Base-by-base conservation (phyloP, 2,888 invertebrate species). In the Lycophotia porphyrea region DNA sequence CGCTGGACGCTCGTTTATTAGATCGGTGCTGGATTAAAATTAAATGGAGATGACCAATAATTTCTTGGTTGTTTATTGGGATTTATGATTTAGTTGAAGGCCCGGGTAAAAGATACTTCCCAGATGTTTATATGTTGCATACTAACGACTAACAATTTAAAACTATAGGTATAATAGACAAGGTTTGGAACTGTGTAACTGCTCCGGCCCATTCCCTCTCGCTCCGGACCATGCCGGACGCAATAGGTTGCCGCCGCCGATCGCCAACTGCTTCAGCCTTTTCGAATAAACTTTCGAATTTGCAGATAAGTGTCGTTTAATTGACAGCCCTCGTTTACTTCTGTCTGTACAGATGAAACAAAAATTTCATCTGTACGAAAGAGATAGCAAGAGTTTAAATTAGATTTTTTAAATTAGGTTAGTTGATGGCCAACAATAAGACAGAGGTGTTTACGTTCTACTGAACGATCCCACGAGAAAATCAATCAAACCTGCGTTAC, bases 1-100 rank as follows among this genome's bases (percentile, higher is more conserved):
- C 82, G 80, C 84, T 74, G 81, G 80, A 84, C 78, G 77, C 78
- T 88, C 87, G 82, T 88, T 87, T 86, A 84, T 87, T 75, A 75
- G 74, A 72, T 66, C 47, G 64, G 77, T 34, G 63, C 52, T 69
- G 72, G 74, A 84, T 86, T 82, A 79, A 86, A 88, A 80, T 84
- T 77, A 69, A 82, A 52, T 61, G 78, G 71, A 77, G 81, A 84
- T 84, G 49, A 84, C 81, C 71, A 47, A 47, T 80, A 42, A 47
- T 75, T 76, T 69, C 24, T 75, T 73, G 49, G 24, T 81, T 74
- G 39, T 39, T 84, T 58, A 71, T 70, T 58, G 34, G 36, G 58
- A 55, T 67, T 71, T 74, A 34, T 34, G 36, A 69, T 65, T 69
- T 67, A 49, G 21, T 39, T 39, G 15, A 55, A 64, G 13, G 24